Conservation (phyloP, 2,888 invertebrate genomes). For the Sinopyrophorus schimmeli region DNA sequence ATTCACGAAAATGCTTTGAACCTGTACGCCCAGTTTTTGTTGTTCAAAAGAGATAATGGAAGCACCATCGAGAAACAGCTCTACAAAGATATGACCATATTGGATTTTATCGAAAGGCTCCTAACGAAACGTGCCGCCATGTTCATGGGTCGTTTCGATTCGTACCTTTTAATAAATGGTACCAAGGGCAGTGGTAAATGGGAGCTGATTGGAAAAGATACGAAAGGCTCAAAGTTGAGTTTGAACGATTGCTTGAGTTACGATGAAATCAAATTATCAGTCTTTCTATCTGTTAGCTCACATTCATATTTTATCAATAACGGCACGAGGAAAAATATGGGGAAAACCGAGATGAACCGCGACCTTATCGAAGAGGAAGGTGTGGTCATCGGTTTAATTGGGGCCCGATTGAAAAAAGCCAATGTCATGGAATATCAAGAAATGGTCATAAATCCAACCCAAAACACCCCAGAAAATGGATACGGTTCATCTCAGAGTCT, state of each 20-base stretch:
- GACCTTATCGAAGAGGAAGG: conserved; percentile 56
- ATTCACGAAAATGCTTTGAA: conserved; percentile 68
- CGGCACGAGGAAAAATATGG: conserved; percentile 60
- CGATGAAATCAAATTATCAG: conserved; percentile 63
- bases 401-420: conserved; percentile 55
- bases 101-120: conserved; percentile 59
- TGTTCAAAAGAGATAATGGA: conserved; percentile 59
- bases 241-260: conserved; percentile 60
- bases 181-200: conserved; percentile 57
- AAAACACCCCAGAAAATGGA: conserved; percentile 58
- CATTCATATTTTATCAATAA: conserved; percentile 62
- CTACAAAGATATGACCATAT: conserved; percentile 55
- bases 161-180: conserved; percentile 46
- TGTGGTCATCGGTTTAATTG: conserved; percentile 57
- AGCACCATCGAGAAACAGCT: conserved; percentile 42
- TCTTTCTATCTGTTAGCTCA: conserved; percentile 60
- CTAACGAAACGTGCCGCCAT: conserved; percentile 59
- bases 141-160: conserved; percentile 50
- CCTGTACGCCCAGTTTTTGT: conserved; percentile 66
- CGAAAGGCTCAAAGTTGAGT: conserved; percentile 56
- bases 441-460: conserved; percentile 56
- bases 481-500: conserved; percentile 46
- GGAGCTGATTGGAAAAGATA: conserved; percentile 58
- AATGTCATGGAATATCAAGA: conserved; percentile 61
- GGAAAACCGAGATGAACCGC: conserved; percentile 50